phyloP scores from a whole-genome alignment of 2,113 vertebrate genomes.

The Chiloscyllium plagiosum region DNA sequence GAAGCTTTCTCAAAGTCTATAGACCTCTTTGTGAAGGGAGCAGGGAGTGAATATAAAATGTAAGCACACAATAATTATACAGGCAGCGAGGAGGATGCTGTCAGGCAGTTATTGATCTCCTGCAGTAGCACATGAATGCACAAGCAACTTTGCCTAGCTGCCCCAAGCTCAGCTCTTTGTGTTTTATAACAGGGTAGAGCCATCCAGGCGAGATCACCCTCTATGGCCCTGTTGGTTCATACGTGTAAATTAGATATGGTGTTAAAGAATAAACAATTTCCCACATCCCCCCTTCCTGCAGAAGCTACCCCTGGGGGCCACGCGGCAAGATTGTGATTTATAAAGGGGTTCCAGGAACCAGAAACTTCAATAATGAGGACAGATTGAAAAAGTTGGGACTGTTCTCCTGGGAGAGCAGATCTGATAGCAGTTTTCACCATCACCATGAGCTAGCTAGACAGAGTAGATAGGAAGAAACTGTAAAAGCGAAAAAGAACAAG shows the following conservation, averaged over 20 bases:
- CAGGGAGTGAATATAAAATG: conserved; percentile 27
- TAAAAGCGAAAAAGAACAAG: too few relatives aligned
- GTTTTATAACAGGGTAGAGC: not conserved
- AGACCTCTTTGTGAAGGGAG: conserved; percentile 4
- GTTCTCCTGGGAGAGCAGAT: too few relatives aligned
- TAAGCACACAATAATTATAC: conserved; percentile 14
- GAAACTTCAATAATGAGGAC: too few relatives aligned
- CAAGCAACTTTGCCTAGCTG: not conserved
- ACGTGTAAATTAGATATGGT: not conserved
- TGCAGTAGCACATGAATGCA: not conserved
- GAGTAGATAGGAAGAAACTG: too few relatives aligned
- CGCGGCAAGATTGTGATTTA: not conserved
- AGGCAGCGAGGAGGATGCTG: not conserved
- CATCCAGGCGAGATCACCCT: not conserved
- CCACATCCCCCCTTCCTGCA: not conserved
- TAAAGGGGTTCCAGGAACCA: too few relatives aligned
- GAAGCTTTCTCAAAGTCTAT: conserved; percentile 3
- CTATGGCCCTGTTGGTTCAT: not conserved
- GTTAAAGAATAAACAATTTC: not conserved
- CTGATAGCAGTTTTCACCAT: too few relatives aligned
- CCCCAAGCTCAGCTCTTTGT: not conserved
- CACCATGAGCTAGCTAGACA: too few relatives aligned
- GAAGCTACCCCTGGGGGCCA: not conserved
- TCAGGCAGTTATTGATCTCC: conserved; percentile 15
- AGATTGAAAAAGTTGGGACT: too few relatives aligned